phyloP scores from a whole-genome alignment of 2,113 vertebrate genomes.

The Tachysurus vachellii region DNA sequence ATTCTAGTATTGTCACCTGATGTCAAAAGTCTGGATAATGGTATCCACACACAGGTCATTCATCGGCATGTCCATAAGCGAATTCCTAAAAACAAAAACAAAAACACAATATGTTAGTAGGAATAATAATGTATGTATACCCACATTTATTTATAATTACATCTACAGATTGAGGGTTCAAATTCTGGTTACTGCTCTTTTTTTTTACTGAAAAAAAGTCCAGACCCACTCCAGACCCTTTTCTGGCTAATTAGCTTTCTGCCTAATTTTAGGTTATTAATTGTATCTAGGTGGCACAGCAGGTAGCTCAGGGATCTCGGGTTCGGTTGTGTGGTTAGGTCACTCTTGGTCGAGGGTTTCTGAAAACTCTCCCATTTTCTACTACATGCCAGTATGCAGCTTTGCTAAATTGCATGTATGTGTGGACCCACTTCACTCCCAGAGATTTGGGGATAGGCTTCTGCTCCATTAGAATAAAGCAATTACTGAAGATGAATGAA shows the following conservation, averaged over 20 bases:
- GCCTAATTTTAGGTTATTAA: not conserved
- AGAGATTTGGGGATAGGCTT: not conserved
- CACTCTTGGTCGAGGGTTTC: not conserved
- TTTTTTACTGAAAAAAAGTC: not conserved
- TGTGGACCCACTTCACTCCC: not conserved
- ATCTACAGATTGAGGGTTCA: not conserved
- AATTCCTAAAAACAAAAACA: constrained; percentile 57
- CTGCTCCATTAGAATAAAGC: not conserved
- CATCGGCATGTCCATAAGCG: constrained; percentile 27
- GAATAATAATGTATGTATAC: not conserved
- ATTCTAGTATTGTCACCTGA: constrained; percentile 60
- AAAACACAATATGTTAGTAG: not conserved
- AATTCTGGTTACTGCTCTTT: not conserved
- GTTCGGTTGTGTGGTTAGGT: not conserved
- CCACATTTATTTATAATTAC: not conserved
- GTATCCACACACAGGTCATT: constrained; percentile 7
- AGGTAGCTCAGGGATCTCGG: not conserved
- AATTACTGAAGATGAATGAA: not conserved
- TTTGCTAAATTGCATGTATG: not conserved
- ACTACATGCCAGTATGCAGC: not conserved
- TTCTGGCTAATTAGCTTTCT: not conserved
- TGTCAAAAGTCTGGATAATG: constrained; percentile 43
- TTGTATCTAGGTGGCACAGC: not conserved
- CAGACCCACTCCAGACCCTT: not conserved
- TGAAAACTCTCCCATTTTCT: not conserved